These are phyloP conservation scores for Acanthaster planci DNA, from an alignment of 35 echinoderm and acorn worm genomes.

Conservation along the genomic window DNA sequence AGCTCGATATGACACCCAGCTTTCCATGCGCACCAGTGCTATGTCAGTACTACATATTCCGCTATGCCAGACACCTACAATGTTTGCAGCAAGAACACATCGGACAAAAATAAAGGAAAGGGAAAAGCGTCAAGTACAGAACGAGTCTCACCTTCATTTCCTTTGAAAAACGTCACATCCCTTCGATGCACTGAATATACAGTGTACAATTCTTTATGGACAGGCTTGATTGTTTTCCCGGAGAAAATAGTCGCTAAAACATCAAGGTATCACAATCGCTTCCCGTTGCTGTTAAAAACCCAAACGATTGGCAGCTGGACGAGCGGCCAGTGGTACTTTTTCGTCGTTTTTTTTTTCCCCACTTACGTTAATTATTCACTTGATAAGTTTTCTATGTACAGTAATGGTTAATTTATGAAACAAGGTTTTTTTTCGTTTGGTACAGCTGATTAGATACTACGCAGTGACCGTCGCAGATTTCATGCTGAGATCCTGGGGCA, in stretches of 20 bases:
- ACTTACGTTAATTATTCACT: background rate
- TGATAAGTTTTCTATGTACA: slow-evolving; percentile 19
- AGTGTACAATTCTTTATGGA: background rate
- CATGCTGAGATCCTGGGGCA: slow-evolving; percentile 83
- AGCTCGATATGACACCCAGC: too few species aligned
- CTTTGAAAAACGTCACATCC: background rate
- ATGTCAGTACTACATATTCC: background rate
- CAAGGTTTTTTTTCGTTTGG: background rate
- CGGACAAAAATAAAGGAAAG: background rate
- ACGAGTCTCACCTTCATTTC: background rate
- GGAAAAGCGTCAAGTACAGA: background rate
- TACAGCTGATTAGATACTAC: background rate
- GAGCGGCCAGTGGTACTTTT: slow-evolving; percentile 13
- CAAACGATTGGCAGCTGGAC: background rate
- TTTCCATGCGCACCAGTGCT: background rate
- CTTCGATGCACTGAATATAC: background rate
- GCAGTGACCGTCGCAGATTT: slow-evolving; percentile 87
- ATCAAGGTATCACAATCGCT: slow-evolving; percentile 26
- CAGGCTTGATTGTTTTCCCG: background rate
- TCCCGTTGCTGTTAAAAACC: background rate
- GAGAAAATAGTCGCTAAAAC: background rate
- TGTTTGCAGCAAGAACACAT: slow-evolving; percentile 20
- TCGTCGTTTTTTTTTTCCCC: background rate
- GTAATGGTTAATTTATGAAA: slow-evolving; percentile 9
- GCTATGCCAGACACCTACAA: background rate